Evolutionary conservation across 2,888 invertebrate species (phyloP).

Genomic region (Pterostichus niger): DNA sequence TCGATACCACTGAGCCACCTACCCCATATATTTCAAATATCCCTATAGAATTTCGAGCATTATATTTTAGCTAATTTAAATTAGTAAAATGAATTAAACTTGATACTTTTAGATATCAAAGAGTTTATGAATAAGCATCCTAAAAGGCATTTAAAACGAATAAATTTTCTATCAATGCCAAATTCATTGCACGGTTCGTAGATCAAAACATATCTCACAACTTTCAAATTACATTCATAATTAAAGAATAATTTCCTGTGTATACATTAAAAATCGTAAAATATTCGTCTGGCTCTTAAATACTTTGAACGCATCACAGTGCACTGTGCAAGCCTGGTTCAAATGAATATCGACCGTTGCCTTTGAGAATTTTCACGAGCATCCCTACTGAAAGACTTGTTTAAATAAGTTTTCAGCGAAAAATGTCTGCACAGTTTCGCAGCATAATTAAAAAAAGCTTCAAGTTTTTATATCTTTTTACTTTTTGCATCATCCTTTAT

Average conservation of each 20-base stretch:
- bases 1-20: no score
- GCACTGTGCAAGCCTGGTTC: background rate
- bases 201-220: slow-evolving; percentile 26
- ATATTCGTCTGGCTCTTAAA: slow-evolving; percentile 31
- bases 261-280: slow-evolving; percentile 37
- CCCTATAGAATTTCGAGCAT: no score
- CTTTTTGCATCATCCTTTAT: slow-evolving; percentile 48
- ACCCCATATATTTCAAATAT: no score
- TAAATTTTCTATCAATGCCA: slow-evolving; percentile 33
- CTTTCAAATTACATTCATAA: slow-evolving; percentile 14
- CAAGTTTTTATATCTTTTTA: slow-evolving; percentile 52
- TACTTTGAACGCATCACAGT: background rate
- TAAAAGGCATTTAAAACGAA: background rate
- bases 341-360: slow-evolving; percentile 31
- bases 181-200: slow-evolving; percentile 3
- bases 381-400: slow-evolving; percentile 39
- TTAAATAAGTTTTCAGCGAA: slow-evolving; percentile 51
- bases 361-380: slow-evolving; percentile 40
- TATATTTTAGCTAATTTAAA: background rate
- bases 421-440: slow-evolving; percentile 35
- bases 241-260: slow-evolving; percentile 35
- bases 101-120: slow-evolving; percentile 9
- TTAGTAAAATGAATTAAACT: background rate
- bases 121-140: background rate
- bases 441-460: slow-evolving; percentile 52